Evolutionary conservation across 2,113 vertebrate species (phyloP).

Genomic region (Hemichromis elongatus): DNA sequence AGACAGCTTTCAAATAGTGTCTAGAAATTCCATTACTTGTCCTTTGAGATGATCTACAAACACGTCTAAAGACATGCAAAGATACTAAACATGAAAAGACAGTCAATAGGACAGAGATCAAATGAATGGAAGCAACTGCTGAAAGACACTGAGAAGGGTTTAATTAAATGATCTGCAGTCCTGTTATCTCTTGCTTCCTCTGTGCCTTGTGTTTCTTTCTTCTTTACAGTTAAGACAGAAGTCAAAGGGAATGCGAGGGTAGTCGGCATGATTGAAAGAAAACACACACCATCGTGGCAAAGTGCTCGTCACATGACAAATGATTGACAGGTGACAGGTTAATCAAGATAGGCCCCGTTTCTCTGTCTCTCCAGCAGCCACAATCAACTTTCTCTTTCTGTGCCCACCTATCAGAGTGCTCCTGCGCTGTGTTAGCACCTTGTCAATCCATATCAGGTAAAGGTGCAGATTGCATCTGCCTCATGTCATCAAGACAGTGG

Average conservation of each 20-base stretch:
- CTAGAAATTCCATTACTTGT: not conserved
- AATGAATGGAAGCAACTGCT: not conserved
- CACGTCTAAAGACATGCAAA: not conserved
- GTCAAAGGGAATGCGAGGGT: not conserved
- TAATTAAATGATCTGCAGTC: not conserved
- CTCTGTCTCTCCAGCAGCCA: not conserved
- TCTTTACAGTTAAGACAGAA: not conserved
- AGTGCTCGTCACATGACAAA: slow-evolving; percentile 6
- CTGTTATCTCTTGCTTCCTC: not conserved
- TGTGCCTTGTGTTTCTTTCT: not conserved
- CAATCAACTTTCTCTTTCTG: not conserved
- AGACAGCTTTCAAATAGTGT: not conserved
- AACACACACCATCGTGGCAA: not conserved
- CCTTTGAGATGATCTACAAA: not conserved
- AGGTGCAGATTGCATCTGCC: slow-evolving; percentile 28
- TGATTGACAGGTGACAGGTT: slow-evolving; percentile 40
- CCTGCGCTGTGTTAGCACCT: slow-evolving; percentile 20
- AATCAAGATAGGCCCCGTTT: not conserved
- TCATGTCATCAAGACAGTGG: slow-evolving; percentile 13
- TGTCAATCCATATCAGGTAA: slow-evolving; percentile 34
- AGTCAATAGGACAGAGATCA: not conserved
- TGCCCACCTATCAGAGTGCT: not conserved
- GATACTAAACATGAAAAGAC: not conserved
- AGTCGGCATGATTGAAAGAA: not conserved
- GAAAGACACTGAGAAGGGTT: not conserved